Evolutionary conservation across 2,113 vertebrate genomes (phyloP), one percentile per base, ranked within the genome.

Genomic region (Lepus timidus): DNA sequence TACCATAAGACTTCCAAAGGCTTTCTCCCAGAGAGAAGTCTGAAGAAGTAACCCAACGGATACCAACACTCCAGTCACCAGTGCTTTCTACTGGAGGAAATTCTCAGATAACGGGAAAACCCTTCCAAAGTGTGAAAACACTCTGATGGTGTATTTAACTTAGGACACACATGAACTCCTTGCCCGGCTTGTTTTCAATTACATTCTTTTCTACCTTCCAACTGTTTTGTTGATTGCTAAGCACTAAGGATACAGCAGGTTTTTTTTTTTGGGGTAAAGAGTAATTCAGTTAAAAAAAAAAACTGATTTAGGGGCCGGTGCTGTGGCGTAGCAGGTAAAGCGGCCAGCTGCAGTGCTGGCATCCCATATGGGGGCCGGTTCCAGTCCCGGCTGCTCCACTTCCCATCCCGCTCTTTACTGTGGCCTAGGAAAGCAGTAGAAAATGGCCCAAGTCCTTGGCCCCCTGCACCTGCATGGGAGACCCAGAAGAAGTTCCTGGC

Each of bases 211-310:
- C 36, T n/a, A 10, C 81, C 52, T 78, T 94, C 94, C 55, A 80
- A 76, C 19, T 73, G 67, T 33, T 91, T 83, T 95, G 61, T 19
- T 85, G 9, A 78, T 67, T 75, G 65, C 52, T 64, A 2, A 85
- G 58, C 51, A 89, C 49, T 71, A 93, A 82, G 6, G 44, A 85
- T 58, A 71, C 1, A 75, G 11, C 31, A 61, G 39, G 62, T 73
- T 90, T 96, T 91, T 68, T 81, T 88, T 90, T 64, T 16, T n/a
- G n/a, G 13, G 22, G 44, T 85, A 85, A 71, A 85, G 36, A 75
- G n/a, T 44, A 44, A 44, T 29, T 0, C 22, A 49, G 62, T 86
- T 95, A 39, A 75, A 96, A 90, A 71, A 58, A 58, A 58, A 58
- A 58, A 58, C 55, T 17, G 55, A 58, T 2, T 58, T 58, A 44